Conservation (phyloP, 2,797 vertebrate genomes). For the Dipus sagitta region DNA sequence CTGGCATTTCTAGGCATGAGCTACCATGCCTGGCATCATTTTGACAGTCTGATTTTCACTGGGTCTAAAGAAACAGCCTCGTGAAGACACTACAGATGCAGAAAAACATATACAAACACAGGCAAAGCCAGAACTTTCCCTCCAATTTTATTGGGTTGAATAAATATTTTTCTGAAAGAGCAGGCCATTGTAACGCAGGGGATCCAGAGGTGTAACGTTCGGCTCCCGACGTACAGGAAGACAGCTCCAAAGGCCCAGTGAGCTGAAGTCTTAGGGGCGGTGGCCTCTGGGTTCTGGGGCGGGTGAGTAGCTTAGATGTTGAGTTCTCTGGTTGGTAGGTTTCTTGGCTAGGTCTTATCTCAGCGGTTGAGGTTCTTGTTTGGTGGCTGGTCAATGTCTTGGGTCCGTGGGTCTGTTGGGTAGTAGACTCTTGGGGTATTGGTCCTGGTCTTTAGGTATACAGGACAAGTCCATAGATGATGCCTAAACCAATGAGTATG, state of each 20-base stretch:
- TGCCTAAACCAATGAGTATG: slow-evolving; percentile 46
- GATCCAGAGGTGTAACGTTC: neutral
- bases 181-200: slow-evolving; percentile 36
- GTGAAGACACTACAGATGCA: neutral
- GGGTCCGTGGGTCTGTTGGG: neutral
- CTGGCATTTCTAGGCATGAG: neutral
- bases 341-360: slow-evolving; percentile 60
- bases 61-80: neutral
- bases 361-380: slow-evolving; percentile 54
- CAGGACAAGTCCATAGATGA: slow-evolving; percentile 10
- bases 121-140: slow-evolving; percentile 15
- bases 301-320: neutral
- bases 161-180: slow-evolving; percentile 42
- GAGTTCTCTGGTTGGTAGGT: slow-evolving; percentile 36
- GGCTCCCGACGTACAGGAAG: neutral
- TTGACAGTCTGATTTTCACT: slow-evolving; percentile 21
- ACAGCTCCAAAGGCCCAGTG: neutral
- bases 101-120: neutral
- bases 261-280: neutral
- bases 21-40: neutral
- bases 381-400: slow-evolving; percentile 34
- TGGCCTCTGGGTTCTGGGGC: neutral
- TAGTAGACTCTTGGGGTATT: neutral
- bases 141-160: slow-evolving; percentile 73
- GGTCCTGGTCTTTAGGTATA: neutral